Percentiles rank a stretch among this genome's conserved stretches.
These are phyloP conservation scores for Nemotelus nigrinus DNA, from an alignment of 2,888 invertebrate genomes.

Conservation along the genomic window DNA sequence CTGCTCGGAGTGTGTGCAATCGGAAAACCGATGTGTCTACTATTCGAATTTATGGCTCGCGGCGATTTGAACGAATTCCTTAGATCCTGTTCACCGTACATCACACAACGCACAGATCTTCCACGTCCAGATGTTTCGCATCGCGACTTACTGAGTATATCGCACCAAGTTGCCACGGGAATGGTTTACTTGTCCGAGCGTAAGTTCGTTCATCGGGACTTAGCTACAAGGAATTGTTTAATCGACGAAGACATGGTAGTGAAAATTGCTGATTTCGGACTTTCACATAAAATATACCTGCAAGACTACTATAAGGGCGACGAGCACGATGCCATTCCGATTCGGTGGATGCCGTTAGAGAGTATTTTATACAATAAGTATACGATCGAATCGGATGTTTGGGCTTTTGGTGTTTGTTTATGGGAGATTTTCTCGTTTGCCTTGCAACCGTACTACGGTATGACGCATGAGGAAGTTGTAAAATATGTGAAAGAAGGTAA, in stretches of 20 bases:
- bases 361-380: conserved; percentile 97
- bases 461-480: conserved; percentile 97
- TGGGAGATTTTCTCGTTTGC: conserved; percentile 99
- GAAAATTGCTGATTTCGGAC: conserved; percentile 96
- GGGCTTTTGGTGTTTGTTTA: conserved; percentile 95
- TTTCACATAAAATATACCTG: conserved; percentile 94
- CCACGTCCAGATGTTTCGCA: conserved; percentile 74
- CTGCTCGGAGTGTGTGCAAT: conserved; percentile 95
- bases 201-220: conserved; percentile 94
- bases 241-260: conserved; percentile 94
- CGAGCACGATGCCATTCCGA: conserved; percentile 95
- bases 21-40: conserved; percentile 95
- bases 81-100: conserved; percentile 87
- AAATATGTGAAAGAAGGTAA: conserved; percentile 94
- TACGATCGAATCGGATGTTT: conserved; percentile 95
- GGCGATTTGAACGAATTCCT: conserved; percentile 96
- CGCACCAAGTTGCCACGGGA: conserved; percentile 90
- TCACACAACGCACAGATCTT: conserved; percentile 68
- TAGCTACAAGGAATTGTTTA: conserved; percentile 94
- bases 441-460: conserved; percentile 94
- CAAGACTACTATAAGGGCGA: conserved; percentile 96
- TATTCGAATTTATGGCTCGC: conserved; percentile 97
- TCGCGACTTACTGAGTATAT: conserved; percentile 84
- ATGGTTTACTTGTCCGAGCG: conserved; percentile 95
- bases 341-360: conserved; percentile 98